Evolutionary conservation across 1,140 invertebrate genomes (phyloP).

Genomic region (Sinella curviseta): DNA sequence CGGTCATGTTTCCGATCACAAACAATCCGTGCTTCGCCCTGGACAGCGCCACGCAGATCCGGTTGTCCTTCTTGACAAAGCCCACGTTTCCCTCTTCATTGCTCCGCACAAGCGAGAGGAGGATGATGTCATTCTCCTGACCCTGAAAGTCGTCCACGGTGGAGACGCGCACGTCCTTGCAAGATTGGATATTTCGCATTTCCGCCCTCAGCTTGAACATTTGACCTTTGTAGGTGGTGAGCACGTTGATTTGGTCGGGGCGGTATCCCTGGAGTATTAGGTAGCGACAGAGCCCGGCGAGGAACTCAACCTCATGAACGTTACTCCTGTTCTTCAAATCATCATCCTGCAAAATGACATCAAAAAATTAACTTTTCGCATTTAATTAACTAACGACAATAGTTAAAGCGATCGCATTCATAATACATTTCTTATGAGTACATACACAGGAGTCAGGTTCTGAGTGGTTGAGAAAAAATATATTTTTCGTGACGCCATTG

Average conservation of each 20-base stretch:
- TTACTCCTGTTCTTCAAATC: constrained; percentile 63
- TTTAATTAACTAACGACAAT: no score
- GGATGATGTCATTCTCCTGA: constrained; percentile 64
- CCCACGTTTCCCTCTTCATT: constrained; percentile 57
- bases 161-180: constrained; percentile 53
- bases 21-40: constrained; percentile 57
- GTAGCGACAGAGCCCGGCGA: constrained; percentile 62
- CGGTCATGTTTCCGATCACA: constrained; percentile 60
- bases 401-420: no score
- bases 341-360: no score
- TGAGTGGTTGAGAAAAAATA: constrained; percentile 50
- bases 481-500: constrained; percentile 47
- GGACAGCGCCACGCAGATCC: constrained; percentile 60
- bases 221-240: constrained; percentile 68
- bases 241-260: constrained; percentile 64
- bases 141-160: constrained; percentile 63
- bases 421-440: no score
- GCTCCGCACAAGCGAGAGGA: constrained; percentile 62
- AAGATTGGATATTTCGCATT: constrained; percentile 31
- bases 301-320: constrained; percentile 62
- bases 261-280: constrained; percentile 64
- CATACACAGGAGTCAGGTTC: constrained; percentile 43
- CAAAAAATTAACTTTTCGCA: no score
- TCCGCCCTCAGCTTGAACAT: constrained; percentile 50
- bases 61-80: constrained; percentile 61